phyloP scores from a whole-genome alignment of 2,113 vertebrate genomes.

The Chinchilla lanigera region DNA sequence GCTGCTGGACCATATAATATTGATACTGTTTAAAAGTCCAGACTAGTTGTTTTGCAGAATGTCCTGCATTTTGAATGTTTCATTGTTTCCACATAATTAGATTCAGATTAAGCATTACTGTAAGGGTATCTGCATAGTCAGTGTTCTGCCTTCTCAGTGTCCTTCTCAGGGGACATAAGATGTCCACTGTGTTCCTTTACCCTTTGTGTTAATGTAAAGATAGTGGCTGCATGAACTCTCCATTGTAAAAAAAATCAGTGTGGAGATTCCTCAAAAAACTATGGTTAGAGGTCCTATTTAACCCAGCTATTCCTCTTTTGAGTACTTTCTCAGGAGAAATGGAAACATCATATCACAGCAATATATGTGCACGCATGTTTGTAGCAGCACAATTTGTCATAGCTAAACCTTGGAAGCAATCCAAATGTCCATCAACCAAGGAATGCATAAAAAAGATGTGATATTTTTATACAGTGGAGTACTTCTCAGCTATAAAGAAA shows the following conservation, averaged over 20 bases:
- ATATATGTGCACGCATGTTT: no score
- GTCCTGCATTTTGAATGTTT: constrained; percentile 8
- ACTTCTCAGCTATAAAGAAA: no score
- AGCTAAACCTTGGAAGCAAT: no score
- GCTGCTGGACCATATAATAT: background rate
- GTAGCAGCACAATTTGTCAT: no score
- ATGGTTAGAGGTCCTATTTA: no score
- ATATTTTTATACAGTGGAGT: no score
- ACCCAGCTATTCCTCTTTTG: no score
- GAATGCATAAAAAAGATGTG: no score
- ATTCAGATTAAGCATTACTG: background rate
- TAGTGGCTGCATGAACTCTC: background rate
- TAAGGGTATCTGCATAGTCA: background rate
- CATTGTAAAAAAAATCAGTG: background rate
- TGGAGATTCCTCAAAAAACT: no score
- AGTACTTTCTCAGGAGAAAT: no score
- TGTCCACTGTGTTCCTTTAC: background rate
- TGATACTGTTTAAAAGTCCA: background rate
- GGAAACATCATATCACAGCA: no score
- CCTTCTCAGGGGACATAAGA: background rate
- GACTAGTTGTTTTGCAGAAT: background rate
- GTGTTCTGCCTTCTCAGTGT: background rate
- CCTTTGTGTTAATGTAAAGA: background rate
- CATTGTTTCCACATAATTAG: background rate
- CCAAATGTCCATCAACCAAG: no score